phyloP scores from a whole-genome alignment of 2,888 invertebrate species.

The Dromius quadrimaculatus region DNA sequence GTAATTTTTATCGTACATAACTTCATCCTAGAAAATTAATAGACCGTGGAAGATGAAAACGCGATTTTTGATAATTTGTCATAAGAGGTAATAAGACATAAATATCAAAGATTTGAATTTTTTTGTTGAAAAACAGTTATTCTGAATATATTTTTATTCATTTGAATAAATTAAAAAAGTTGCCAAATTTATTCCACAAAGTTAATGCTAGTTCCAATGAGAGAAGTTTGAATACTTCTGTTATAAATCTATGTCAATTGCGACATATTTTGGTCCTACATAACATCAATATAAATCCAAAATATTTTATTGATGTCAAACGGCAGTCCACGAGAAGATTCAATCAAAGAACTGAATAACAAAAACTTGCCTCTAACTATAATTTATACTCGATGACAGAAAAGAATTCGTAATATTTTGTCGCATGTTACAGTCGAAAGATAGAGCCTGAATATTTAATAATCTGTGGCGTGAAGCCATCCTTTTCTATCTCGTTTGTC shows the following conservation, averaged over 20 bases:
- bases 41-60: slow-evolving; percentile 20
- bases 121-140: too few species aligned
- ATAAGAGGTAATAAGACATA: neutral
- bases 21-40: slow-evolving; percentile 27
- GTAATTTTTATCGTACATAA: slow-evolving; percentile 35
- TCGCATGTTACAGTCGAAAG: slow-evolving; percentile 21
- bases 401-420: slow-evolving; percentile 38
- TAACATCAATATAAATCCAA: slow-evolving; percentile 38
- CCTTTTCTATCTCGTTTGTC: neutral
- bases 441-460: slow-evolving; percentile 34
- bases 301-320: slow-evolving; percentile 45
- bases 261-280: slow-evolving; percentile 31
- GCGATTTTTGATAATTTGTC: neutral
- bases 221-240: slow-evolving; percentile 33
- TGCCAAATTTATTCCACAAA: too few species aligned
- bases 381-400: slow-evolving; percentile 41
- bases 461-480: neutral
- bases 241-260: slow-evolving; percentile 30
- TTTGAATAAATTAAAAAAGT: too few species aligned
- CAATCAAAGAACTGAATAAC: slow-evolving; percentile 40
- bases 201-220: neutral
- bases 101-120: too few species aligned
- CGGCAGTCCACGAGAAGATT: slow-evolving; percentile 21
- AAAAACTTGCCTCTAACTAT: slow-evolving; percentile 39
- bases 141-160: too few species aligned